Conservation (phyloP, 2,797 vertebrate genomes). For the Lepus townsendii region DNA sequence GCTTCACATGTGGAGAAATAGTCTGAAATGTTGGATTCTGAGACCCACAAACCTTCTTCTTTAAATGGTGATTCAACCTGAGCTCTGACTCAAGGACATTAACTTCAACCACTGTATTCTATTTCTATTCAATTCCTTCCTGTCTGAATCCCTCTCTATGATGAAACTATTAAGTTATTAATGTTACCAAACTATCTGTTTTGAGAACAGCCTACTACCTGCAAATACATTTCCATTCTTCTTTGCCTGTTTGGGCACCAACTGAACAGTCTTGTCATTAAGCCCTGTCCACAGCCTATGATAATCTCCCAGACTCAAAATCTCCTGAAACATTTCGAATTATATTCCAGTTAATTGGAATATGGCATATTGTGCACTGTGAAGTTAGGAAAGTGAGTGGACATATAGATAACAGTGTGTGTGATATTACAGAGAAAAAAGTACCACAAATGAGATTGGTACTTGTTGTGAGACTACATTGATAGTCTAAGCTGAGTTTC, state of each 20-base stretch:
- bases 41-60: neutral
- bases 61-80: neutral
- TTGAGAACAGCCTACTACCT: neutral
- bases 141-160: neutral
- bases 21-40: neutral
- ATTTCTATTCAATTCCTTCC: neutral
- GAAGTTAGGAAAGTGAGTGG: neutral
- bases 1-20: neutral
- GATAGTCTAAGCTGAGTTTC: neutral
- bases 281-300: neutral
- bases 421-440: neutral
- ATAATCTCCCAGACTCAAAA: neutral
- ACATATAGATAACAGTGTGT: neutral
- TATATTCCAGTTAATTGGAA: neutral
- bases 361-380: neutral
- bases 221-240: neutral
- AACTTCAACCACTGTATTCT: neutral
- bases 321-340: neutral
- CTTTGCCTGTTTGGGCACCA: neutral
- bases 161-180: neutral
- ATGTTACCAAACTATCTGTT: neutral
- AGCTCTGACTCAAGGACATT: neutral
- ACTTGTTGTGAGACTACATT: neutral
- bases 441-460: neutral
- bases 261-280: neutral